Evolutionary conservation across 1,140 invertebrate genomes (phyloP).

Genomic region (Cryptotermes secundus): DNA sequence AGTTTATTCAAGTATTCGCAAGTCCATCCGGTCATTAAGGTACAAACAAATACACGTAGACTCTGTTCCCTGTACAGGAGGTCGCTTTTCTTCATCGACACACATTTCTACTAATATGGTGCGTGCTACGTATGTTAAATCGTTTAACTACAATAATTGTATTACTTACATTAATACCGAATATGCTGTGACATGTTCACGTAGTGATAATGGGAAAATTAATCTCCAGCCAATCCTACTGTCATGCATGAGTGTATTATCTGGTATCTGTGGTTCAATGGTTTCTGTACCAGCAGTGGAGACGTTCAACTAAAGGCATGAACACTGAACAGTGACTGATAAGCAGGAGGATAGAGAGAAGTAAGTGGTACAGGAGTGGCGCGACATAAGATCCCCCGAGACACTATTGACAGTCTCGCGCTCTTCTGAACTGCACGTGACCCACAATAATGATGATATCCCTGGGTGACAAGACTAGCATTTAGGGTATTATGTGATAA

Average conservation of each 20-base stretch:
- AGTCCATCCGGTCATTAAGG: too few species aligned
- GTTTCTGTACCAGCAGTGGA: background rate
- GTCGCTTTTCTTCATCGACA: too few species aligned
- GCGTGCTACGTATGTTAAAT: too few species aligned
- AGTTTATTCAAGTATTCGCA: too few species aligned
- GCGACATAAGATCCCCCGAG: background rate
- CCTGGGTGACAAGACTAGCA: background rate
- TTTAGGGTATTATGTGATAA: background rate
- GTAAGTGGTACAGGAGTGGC: background rate
- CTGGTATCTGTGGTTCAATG: background rate
- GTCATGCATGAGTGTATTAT: background rate
- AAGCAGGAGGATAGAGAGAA: too few species aligned
- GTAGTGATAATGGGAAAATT: background rate
- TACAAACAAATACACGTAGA: too few species aligned
- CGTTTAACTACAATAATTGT: too few species aligned
- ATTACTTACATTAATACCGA: background rate
- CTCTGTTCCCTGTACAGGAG: too few species aligned
- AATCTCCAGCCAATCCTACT: background rate
- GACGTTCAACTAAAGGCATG: background rate
- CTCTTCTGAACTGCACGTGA: background rate
- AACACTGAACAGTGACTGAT: background rate
- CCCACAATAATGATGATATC: background rate
- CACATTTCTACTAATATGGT: too few species aligned
- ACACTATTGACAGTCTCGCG: background rate
- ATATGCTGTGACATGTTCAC: background rate